Percentiles rank a stretch among this genome's conserved stretches.
These are phyloP conservation scores for Poecilus cupreus DNA, from an alignment of 2,888 invertebrate genomes.

Conservation along the genomic window DNA sequence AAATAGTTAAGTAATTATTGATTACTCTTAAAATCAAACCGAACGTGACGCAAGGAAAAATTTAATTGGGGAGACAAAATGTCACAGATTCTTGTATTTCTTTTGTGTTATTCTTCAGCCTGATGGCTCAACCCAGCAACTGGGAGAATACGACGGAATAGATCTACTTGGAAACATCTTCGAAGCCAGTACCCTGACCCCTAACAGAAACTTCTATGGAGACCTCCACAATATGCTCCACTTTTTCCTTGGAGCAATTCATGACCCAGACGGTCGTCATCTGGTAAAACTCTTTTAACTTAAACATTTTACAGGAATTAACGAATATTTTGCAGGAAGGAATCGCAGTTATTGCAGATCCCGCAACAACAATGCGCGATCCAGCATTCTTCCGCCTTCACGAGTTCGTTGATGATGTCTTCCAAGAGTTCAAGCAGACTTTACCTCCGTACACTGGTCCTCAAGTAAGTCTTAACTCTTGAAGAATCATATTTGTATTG, in stretches of 20 bases:
- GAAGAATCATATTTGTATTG: no score
- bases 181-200: slow-evolving; percentile 82
- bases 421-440: slow-evolving; percentile 83
- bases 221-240: slow-evolving; percentile 90
- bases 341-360: slow-evolving; percentile 88
- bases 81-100: no score
- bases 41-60: no score
- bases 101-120: slow-evolving; percentile 71
- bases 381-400: slow-evolving; percentile 94
- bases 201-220: slow-evolving; percentile 83
- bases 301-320: no score
- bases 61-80: no score
- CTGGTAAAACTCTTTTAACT: slow-evolving; percentile 72
- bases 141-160: slow-evolving; percentile 83
- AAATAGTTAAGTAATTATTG: no score
- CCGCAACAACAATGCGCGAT: slow-evolving; percentile 90
- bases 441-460: slow-evolving; percentile 79
- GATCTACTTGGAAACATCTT: slow-evolving; percentile 87
- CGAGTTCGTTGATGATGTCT: slow-evolving; percentile 85
- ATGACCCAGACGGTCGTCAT: slow-evolving; percentile 87
- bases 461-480: slow-evolving; percentile 73
- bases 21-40: no score
- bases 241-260: slow-evolving; percentile 83
- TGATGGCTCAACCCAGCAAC: slow-evolving; percentile 74
- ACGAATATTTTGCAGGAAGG: slow-evolving; percentile 77